These are phyloP conservation scores for Spizaetus ornatus DNA, from an alignment of 2,113 vertebrate genomes.

Conservation along the genomic window DNA sequence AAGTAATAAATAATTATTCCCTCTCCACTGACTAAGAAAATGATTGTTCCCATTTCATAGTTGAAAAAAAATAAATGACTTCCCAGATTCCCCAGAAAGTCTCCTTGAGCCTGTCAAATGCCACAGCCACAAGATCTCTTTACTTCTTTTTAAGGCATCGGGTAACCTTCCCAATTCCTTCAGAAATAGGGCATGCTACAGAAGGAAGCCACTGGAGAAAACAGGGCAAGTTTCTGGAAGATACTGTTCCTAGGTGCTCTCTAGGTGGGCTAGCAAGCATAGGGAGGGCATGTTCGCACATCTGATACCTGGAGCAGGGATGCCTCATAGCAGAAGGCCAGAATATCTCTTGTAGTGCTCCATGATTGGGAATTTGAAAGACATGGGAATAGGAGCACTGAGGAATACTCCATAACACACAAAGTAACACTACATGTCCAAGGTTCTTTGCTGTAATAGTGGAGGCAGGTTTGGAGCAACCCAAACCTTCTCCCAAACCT, in stretches of 20 bases:
- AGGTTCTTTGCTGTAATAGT: neutral
- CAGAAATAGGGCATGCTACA: neutral
- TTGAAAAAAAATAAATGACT: neutral
- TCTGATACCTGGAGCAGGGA: neutral
- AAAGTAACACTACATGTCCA: rapidly evolving
- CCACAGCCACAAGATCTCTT: neutral
- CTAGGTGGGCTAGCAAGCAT: neutral
- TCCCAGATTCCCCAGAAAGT: neutral
- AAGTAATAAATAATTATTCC: constrained; percentile 47
- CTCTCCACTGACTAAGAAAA: neutral
- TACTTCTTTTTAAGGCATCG: neutral
- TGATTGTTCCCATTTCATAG: neutral
- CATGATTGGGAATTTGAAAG: neutral
- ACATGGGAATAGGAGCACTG: neutral
- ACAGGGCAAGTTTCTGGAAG: neutral
- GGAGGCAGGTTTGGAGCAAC: neutral
- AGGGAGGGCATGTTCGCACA: neutral
- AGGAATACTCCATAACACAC: neutral
- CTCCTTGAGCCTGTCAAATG: neutral
- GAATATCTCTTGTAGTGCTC: neutral
- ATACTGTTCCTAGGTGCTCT: neutral
- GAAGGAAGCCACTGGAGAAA: neutral
- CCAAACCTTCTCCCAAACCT: neutral
- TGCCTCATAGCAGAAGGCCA: neutral
- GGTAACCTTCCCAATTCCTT: neutral